Evolutionary conservation across 2,888 invertebrate genomes (phyloP).

Genomic region (Seira sanloemensis): DNA sequence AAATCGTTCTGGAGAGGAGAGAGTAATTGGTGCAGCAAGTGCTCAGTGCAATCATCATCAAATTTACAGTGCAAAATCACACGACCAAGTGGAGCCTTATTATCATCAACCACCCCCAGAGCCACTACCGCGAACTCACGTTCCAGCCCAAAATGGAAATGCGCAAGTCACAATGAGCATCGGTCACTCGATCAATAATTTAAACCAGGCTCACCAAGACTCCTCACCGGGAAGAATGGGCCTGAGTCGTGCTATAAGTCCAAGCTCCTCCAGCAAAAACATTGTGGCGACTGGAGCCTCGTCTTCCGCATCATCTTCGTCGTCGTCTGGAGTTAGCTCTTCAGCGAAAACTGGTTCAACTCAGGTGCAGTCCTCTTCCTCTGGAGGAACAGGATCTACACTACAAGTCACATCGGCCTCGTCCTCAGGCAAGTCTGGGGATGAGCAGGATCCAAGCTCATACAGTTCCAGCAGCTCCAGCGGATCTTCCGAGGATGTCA

Average conservation of each 20-base stretch:
- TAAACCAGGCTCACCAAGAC: conserved; percentile 19
- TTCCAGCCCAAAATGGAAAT: conserved; percentile 23
- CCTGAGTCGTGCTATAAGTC: background rate
- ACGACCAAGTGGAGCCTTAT: conserved; percentile 23
- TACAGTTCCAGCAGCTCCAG: background rate
- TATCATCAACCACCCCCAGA: conserved; percentile 3
- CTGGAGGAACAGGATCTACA: background rate
- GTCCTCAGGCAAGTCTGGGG: background rate
- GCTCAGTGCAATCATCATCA: background rate
- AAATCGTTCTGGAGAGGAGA: conserved; percentile 26
- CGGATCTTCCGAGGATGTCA: conserved; percentile 45
- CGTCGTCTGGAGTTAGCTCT: background rate
- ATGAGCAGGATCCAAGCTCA: background rate
- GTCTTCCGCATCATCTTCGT: background rate
- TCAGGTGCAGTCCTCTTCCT: conserved; percentile 13
- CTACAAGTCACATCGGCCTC: background rate
- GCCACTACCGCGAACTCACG: background rate
- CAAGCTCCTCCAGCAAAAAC: conserved; percentile 20
- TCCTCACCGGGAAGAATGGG: background rate
- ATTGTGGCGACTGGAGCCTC: conserved; percentile 12
- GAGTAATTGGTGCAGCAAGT: background rate
- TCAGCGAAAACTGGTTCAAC: conserved; percentile 38
- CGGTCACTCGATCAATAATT: conserved; percentile 45
- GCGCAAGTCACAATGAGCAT: conserved; percentile 62
- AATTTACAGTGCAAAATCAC: background rate